phyloP scores from a whole-genome alignment of 2,888 invertebrate genomes.

The Coelopa pilipes region DNA sequence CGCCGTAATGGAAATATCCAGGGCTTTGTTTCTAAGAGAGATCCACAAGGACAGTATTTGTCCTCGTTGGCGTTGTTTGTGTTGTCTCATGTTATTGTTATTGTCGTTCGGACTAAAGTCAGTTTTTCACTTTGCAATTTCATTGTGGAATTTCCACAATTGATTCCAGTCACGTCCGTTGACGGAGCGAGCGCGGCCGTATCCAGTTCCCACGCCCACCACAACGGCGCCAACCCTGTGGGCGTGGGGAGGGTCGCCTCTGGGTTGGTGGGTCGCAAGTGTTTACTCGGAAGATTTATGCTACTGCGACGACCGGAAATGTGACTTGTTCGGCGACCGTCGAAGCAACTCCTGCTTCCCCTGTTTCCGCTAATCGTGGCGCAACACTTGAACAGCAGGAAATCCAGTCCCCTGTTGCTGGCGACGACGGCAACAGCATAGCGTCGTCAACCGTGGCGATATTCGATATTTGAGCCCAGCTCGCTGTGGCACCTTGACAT shows the following conservation, averaged over 20 bases:
- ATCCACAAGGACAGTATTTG: no score
- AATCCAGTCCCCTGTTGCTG: background rate
- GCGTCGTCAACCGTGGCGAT: background rate
- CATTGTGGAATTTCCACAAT: background rate
- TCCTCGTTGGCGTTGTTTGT: no score
- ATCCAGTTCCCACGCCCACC: conserved; percentile 2
- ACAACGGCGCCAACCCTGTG: background rate
- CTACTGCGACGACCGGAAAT: background rate
- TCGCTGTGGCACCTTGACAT: no score
- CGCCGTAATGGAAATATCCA: no score
- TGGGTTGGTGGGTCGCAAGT: background rate
- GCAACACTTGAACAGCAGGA: no score
- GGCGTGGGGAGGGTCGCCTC: background rate
- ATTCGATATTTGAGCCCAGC: no score
- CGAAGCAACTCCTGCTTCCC: no score
- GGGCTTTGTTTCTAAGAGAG: no score
- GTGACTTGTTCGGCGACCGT: background rate
- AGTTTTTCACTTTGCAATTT: background rate
- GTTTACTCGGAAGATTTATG: background rate
- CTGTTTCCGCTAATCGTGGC: no score
- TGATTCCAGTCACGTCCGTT: conserved; percentile 24
- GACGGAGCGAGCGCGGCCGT: background rate
- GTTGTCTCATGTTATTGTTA: background rate
- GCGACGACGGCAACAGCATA: background rate
- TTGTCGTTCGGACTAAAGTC: background rate